Conservation (phyloP, 2,797 vertebrate species). For the Aldrovandia affinis region DNA sequence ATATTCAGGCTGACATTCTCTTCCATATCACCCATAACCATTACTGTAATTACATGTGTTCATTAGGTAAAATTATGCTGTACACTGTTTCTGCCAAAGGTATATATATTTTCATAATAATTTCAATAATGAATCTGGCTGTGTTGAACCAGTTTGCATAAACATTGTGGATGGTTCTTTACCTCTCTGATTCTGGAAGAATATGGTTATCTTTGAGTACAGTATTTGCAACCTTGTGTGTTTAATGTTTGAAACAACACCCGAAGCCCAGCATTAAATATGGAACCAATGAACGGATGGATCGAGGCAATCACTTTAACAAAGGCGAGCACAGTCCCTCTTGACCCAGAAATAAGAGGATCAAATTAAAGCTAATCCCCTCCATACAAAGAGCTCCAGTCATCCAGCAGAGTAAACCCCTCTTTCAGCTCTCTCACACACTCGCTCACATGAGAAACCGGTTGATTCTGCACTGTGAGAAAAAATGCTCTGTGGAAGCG, state of each 20-base stretch:
- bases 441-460: constrained; percentile 3
- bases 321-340: constrained; percentile 20
- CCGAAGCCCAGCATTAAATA: constrained; percentile 25
- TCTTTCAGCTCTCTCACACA: background rate
- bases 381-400: constrained; percentile 20
- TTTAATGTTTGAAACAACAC: background rate
- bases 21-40: background rate
- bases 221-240: background rate
- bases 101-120: background rate
- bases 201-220: background rate
- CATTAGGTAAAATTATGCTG: background rate
- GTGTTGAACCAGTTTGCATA: background rate
- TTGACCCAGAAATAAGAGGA: constrained; percentile 40
- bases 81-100: background rate
- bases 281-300: background rate
- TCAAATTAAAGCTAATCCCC: constrained; percentile 44
- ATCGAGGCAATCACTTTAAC: constrained; percentile 18
- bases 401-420: constrained; percentile 1
- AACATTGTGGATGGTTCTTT: background rate
- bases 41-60: background rate
- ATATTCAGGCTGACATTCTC: background rate
- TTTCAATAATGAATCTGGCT: background rate
- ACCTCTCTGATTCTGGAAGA: too few relatives aligned
- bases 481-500: background rate
- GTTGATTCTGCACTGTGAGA: constrained; percentile 1